Evolutionary conservation across 1,140 invertebrate genomes (phyloP), one percentile per base, ranked within the genome.

Genomic region (Trypoxylus dichotomus): DNA sequence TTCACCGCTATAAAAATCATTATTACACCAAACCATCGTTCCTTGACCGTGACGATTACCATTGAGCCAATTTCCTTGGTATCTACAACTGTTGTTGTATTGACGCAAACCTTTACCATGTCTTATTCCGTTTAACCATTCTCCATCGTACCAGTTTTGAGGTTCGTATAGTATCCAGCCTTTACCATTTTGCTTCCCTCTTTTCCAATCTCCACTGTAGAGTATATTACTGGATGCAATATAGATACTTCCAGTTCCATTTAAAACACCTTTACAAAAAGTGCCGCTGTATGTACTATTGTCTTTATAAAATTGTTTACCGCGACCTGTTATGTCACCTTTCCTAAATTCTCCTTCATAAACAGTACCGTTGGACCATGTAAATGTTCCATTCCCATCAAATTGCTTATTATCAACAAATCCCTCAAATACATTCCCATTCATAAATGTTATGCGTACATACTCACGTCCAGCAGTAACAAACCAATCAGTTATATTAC

Each of bases 241-340:
- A 24, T 89, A 87, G n/a, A 88, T 86, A 1, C 86, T 80, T 1
- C 90, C 90, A 75, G 83, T 81, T 2, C 90, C 90, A 77, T 91
- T 88, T 13, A 90, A 87, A 76, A 88, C 81, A 76, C 90, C 89
- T 11, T 87, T 85, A 8, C 78, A 75, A 82, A 91, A 89, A 24
- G 90, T 86, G 0, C 90, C 90, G 80, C 89, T 86, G 79, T 90
- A 91, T 85, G 86, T 88, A 13, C 86, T 88, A 47, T 87, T 82
- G 80, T 89, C 87, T 42, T 88, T 87, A 85, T 89, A 90, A 19
- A 85, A 83, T 75, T 91, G 83, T 6, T 81, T 82, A 10, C 90
- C 90, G 82, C 84, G 87, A 1, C 90, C 90, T 72, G 85, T 82
- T 58, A 90, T 89, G 80, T 86, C 83, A 74, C 90, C 91, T 21